Evolutionary conservation across 2,113 vertebrate genomes (phyloP).

Genomic region (Lampris megalopsis): DNA sequence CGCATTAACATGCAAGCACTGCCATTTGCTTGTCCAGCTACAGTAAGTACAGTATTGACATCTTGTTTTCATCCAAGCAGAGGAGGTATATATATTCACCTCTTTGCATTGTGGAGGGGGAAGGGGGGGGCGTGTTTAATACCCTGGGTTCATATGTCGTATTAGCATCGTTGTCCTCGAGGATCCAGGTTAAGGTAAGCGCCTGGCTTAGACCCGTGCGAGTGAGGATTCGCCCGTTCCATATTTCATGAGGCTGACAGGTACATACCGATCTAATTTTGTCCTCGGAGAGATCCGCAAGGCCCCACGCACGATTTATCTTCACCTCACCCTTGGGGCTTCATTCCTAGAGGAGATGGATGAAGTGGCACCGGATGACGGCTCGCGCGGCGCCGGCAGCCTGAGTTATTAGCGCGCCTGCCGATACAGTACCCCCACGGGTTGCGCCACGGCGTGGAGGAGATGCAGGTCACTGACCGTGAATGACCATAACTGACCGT

Average conservation of each 20-base stretch:
- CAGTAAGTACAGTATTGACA: conserved; percentile 4
- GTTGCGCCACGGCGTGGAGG: conserved; percentile 36
- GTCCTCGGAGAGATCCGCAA: conserved; percentile 75
- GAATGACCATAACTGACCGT: conserved; percentile 58
- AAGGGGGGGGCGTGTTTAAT: conserved; percentile 4
- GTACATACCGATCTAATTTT: conserved; percentile 78
- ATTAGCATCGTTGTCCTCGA: conserved; percentile 27
- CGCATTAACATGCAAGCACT: conserved; percentile 32
- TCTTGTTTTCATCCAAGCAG: not conserved
- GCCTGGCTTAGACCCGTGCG: conserved; percentile 45
- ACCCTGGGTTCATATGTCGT: conserved; percentile 19
- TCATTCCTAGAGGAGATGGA: conserved; percentile 59
- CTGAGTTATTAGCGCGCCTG: conserved; percentile 68
- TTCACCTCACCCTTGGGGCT: conserved; percentile 71
- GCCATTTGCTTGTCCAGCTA: conserved; percentile 34
- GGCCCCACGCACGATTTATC: conserved; percentile 71
- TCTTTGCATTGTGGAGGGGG: conserved; percentile 4
- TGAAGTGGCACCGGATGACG: conserved; percentile 72
- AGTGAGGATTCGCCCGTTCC: conserved; percentile 53
- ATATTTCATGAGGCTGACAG: conserved; percentile 78
- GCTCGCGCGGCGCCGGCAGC: conserved; percentile 34
- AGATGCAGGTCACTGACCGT: conserved; percentile 40
- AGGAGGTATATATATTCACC: not conserved
- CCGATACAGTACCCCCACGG: conserved; percentile 63
- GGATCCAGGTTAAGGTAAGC: conserved; percentile 38